Evolutionary conservation across 2,113 vertebrate species (phyloP).

Genomic region (Puffinus mauretanicus): DNA sequence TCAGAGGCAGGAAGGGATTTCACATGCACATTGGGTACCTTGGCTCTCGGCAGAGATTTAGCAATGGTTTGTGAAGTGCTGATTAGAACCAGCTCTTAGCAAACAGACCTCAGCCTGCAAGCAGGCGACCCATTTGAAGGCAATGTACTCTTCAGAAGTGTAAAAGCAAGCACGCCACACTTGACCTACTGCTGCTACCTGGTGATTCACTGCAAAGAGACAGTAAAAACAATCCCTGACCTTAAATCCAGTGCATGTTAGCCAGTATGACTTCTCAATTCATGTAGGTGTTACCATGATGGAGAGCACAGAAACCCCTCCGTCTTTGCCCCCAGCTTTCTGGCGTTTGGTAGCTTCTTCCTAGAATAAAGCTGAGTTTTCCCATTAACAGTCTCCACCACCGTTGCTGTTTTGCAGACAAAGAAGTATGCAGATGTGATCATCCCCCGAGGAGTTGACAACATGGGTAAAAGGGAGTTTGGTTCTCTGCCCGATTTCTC

Average conservation of each 20-base stretch:
- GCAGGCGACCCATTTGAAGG: neutral
- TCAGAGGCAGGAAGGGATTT: constrained; percentile 3
- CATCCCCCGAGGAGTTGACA: constrained; percentile 95
- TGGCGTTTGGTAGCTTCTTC: neutral
- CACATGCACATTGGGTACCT: neutral
- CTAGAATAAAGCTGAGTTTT: neutral
- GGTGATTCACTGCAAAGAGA: neutral
- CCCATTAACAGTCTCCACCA: neutral
- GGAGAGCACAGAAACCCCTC: neutral
- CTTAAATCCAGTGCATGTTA: neutral
- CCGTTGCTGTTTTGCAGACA: constrained; percentile 78
- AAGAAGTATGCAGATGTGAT: constrained; percentile 98
- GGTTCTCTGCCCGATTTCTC: neutral
- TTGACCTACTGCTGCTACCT: neutral
- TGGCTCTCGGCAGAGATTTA: neutral
- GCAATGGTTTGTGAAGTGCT: neutral
- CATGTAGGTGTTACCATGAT: neutral
- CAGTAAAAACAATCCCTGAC: neutral
- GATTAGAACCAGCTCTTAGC: neutral
- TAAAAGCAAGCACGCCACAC: neutral
- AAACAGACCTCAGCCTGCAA: neutral
- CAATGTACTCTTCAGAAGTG: neutral
- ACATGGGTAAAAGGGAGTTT: constrained; percentile 86
- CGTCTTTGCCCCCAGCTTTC: neutral
- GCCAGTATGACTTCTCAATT: neutral